Evolutionary conservation across 1,140 invertebrate species (phyloP), one percentile per base, ranked within the genome.

Genomic region (Megalonaias nervosa): DNA sequence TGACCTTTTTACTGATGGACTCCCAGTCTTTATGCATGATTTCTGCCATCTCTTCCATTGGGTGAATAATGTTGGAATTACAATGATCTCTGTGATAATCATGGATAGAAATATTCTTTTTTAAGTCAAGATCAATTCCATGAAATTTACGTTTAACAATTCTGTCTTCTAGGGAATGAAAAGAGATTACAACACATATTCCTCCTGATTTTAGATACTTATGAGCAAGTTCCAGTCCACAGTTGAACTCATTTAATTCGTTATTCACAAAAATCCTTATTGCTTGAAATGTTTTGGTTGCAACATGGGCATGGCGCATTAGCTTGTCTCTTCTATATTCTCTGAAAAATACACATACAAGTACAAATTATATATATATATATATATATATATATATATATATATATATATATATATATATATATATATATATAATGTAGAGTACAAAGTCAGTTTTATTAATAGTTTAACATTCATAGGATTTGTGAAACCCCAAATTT

Each of bases 221-320:
- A 67, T 94, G 92, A 1, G 96, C 95, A 81, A 97, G 85, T 58
- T 95, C 87, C 86, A 99, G 93, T 2, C 93, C 97, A 91, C 96
- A 96, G 92, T 98, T 96, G 9, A 99, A 93, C 92, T 99, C 97
- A 91, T 99, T 99, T 1, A 99, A 90, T 92, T 99, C 97, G 91
- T 99, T 96, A 89, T 99, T 99, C 0, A 99, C 96, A 92, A 99
- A 98, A 81, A 99, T 98, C 83, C 97, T 92, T 73, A 99, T 89
- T 0, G 97, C 97, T 92, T 98, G 96, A 92, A 99, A 99, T 0
- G 96, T 94, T 93, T 97, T 97, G 5, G 96, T 98, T 0, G 97
- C 97, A 78, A 93, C 92, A 88, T 98, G 97, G 12, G 94, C 89
- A n/a, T 92, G 93, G 82, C 95, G 92, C 61, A 94, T 92, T 56